Base-by-base conservation (phyloP, 2,797 vertebrate species). In the Alectoris magna region DNA sequence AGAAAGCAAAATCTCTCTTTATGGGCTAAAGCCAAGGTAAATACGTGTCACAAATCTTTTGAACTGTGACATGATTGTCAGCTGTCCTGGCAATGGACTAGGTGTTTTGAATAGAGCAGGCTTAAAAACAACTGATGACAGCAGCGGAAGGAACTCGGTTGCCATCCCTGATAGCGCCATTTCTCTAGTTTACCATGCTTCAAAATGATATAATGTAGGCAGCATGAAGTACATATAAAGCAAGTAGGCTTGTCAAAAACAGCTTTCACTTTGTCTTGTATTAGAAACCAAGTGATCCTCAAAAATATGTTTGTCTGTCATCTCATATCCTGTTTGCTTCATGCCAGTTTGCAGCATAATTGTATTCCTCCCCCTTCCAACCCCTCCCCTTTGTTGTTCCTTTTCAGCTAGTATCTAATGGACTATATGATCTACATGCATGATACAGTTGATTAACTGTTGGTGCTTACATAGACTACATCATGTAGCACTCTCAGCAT, bases 281-380 rank as follows among this genome's bases (percentile, higher is more conserved):
- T 95, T 82, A 94, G 94, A 94, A 96, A 95, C 91, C 75, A 95
- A 92, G 87, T 75, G 84, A 91, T 96, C 90, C 95, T 97, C 95
- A 94, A 90, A 96, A 97, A 95, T 97, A 68, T 93, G 94, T 97
- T 97, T 97, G 95, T 95, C 97, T 97, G 97, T 97, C 88, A 64
- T 86, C 79, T 96, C 22, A 1, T 87, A 90, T 90, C 95, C 93
- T 96, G 95, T 97, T 97, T 97, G 86, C 90, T 94, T 97, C 88
- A 51, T 91, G 95, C 95, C 86, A 83, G 93, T 94, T 96, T 96
- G 95, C 88, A 81, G 96, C 78, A 59, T 96, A 96, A 94, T 95
- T 96, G 96, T 95, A 94, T 96, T 94, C 94, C 92, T 93, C 95
- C 94, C 89, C 92, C 93, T 95, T 60, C 71, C 72, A 81, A 74